Evolutionary conservation across 2,113 vertebrate species (phyloP), one percentile per base, ranked within the genome.

Genomic region (Mormyrus lacerda): DNA sequence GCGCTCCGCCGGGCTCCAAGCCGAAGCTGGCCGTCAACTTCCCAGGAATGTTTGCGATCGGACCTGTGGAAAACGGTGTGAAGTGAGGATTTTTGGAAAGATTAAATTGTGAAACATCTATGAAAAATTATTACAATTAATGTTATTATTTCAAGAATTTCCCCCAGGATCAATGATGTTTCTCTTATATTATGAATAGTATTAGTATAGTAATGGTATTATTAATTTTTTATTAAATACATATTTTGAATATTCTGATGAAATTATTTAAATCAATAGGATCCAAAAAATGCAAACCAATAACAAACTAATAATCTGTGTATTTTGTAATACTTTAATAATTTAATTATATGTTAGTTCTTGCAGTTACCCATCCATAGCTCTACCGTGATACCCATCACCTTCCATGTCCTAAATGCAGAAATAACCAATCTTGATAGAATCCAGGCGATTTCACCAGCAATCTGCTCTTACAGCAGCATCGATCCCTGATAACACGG

Each of bases 1-100:
- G 92, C 93, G 92, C 82, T 19, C 92, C 85, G 11, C 24, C 51
- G 82, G 76, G 42, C 65, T 92, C 92, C 93, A 91, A 91, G 82
- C 87, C 89, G 27, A 85, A 76, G 47, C 90, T 90, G 87, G 69
- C 88, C 2, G 19, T 44, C 39, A 31, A 3, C n/a, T 44, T 53
- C 10, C 79, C 51, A 35, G 88, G 35, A 53, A 58, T 11, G 10
- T 21, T 50, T 1, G 19, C 31, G 44, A 47, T 45, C 21, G 44
- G 35, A 55, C 47, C 88, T 89, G 51, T 10, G 19, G 17, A 11
- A 42, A 42, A n/a, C 2, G 58, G 8, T 17, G 4, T 47, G 44
- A 50, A 86, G n/a, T 53, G 82, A 45, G 44, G 21, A 47, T 47
- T 44, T 7, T 44, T 3, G 15, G 44, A 47, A 47, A 47, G 82